Conservation (phyloP, 2,888 invertebrate species). For the Andrena minutula region DNA sequence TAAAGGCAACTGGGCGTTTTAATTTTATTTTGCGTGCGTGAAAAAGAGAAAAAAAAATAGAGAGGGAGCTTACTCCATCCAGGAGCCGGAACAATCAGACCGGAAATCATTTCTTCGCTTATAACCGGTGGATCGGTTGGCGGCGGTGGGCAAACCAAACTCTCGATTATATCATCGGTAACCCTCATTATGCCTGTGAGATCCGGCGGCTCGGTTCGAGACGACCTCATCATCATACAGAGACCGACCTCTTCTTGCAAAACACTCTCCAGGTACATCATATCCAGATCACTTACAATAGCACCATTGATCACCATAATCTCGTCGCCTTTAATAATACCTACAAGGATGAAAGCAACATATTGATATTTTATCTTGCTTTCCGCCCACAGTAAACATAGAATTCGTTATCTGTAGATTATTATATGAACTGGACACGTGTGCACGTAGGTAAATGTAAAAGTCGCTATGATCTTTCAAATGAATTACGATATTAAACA, state of each 20-base stretch:
- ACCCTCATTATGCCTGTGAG: conserved; percentile 91
- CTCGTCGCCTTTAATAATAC: conserved; percentile 98
- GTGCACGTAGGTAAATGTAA: too few relatives aligned
- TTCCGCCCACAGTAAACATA: too few relatives aligned
- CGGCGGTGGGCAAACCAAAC: conserved; percentile 97
- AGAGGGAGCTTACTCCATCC: conserved; percentile 92
- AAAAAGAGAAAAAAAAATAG: not conserved
- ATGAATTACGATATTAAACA: too few relatives aligned
- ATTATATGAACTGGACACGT: too few relatives aligned
- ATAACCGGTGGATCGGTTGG: conserved; percentile 97
- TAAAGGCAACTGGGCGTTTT: too few relatives aligned
- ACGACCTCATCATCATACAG: conserved; percentile 97
- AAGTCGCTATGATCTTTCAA: too few relatives aligned
- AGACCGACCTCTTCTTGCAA: conserved; percentile 97
- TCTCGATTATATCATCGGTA: conserved; percentile 98
- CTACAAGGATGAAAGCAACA: conserved; percentile 85
- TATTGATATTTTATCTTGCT: not conserved
- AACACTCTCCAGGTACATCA: conserved; percentile 99
- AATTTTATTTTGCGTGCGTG: not conserved
- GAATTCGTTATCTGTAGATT: too few relatives aligned
- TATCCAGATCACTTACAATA: conserved; percentile 98
- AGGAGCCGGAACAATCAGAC: conserved; percentile 98
- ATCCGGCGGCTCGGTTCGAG: conserved; percentile 87
- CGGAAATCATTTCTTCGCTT: conserved; percentile 98
- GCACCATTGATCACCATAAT: conserved; percentile 99